Conservation (phyloP, 2,113 vertebrate species). For the Solea solea region DNA sequence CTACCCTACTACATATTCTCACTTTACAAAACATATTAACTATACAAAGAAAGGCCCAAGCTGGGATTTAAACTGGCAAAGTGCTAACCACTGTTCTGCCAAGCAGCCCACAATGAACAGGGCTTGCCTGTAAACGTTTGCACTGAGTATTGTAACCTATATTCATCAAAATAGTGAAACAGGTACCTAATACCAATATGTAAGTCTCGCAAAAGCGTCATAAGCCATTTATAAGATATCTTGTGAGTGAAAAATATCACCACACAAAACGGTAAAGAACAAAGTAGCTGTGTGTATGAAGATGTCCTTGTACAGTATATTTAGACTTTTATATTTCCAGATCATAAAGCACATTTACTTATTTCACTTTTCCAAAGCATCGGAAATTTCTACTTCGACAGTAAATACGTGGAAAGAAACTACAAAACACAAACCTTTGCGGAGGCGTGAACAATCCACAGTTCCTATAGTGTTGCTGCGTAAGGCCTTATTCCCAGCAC, state of each 20-base stretch:
- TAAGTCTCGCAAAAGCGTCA: neutral
- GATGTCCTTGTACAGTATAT: neutral
- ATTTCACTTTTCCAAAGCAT: neutral
- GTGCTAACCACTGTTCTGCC: too few species aligned
- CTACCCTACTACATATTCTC: too few species aligned
- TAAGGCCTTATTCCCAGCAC: conserved; percentile 81
- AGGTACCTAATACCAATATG: neutral
- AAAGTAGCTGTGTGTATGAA: neutral
- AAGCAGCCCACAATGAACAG: too few species aligned
- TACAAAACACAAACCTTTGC: conserved; percentile 87
- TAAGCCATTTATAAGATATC: neutral
- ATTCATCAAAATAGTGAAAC: conserved; percentile 25
- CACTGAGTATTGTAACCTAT: neutral
- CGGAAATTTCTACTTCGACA: neutral
- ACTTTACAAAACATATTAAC: too few species aligned
- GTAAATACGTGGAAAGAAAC: neutral
- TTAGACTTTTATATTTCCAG: neutral
- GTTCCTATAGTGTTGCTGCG: conserved; percentile 94
- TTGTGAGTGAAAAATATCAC: neutral
- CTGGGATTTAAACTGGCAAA: too few species aligned
- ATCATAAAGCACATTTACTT: neutral
- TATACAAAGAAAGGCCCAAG: too few species aligned
- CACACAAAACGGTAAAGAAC: neutral
- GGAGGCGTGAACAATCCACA: conserved; percentile 86
- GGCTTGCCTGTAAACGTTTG: neutral